Evolutionary conservation across 2,797 vertebrate genomes (phyloP).

Genomic region (Acropternis orthonyx): DNA sequence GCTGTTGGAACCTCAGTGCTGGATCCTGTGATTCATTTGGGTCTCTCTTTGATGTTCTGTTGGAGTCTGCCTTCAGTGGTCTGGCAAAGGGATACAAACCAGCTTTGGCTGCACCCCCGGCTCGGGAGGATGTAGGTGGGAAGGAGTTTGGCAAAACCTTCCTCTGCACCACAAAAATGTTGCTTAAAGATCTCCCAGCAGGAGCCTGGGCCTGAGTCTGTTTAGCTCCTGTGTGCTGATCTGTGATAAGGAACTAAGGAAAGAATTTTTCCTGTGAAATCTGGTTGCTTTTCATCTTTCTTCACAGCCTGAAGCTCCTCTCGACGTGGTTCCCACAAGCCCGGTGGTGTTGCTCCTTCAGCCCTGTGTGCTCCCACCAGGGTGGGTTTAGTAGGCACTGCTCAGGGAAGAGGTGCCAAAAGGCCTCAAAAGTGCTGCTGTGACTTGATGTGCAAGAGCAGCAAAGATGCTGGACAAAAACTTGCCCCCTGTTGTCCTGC

Average conservation of each 20-base stretch:
- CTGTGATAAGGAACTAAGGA: not conserved
- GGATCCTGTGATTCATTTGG: not conserved
- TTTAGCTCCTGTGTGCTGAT: not conserved
- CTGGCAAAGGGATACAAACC: not conserved
- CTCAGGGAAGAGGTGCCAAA: not conserved
- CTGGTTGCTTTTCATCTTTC: not conserved
- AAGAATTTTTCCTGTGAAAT: not conserved
- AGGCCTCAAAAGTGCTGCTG: not conserved
- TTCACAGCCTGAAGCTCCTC: not conserved
- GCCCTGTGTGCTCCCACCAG: not conserved
- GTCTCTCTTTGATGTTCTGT: not conserved
- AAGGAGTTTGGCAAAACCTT: slow-evolving; percentile 15
- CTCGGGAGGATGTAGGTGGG: not conserved
- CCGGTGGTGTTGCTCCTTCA: not conserved
- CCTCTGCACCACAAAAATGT: not conserved
- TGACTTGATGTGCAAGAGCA: not conserved
- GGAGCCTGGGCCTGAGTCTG: not conserved
- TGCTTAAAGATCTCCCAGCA: not conserved
- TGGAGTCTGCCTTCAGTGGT: not conserved
- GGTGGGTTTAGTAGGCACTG: not conserved
- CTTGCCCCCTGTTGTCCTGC: not conserved
- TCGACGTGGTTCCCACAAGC: fast-evolving
- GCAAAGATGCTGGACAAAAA: not conserved
- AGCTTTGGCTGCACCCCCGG: not conserved
- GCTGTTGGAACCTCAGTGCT: not conserved